phyloP scores from a whole-genome alignment of 2,888 invertebrate species.

The Drosophila phalerata region DNA sequence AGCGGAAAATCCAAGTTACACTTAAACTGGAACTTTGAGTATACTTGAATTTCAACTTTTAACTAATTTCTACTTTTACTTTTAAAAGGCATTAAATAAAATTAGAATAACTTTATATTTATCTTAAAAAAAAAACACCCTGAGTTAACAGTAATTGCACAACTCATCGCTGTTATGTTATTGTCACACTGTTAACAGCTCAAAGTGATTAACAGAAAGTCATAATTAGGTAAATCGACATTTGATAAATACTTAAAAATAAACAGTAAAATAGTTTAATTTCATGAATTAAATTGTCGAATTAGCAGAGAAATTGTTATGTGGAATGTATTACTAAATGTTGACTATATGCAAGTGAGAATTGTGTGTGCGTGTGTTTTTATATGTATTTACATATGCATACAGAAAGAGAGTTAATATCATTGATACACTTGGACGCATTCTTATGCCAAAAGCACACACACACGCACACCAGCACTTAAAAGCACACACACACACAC shows the following conservation, averaged over 20 bases:
- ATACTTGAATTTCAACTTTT: background rate
- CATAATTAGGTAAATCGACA: background rate
- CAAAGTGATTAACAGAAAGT: background rate
- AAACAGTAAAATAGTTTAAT: background rate
- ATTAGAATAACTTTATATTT: background rate
- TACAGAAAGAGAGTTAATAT: constrained; percentile 53
- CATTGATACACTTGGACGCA: constrained; percentile 66
- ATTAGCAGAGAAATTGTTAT: background rate
- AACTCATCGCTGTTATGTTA: background rate
- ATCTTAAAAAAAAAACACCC: background rate
- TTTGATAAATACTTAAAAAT: background rate
- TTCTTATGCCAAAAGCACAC: constrained; percentile 47
- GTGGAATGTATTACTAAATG: constrained; percentile 20
- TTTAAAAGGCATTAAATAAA: background rate
- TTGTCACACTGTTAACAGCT: background rate
- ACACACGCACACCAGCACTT: background rate
- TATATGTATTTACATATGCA: constrained; percentile 38
- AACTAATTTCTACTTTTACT: background rate
- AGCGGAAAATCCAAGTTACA: too few species aligned
- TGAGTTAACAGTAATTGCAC: background rate
- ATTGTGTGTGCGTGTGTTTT: constrained; percentile 20
- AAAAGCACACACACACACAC: constrained; percentile 4
- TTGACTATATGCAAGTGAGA: constrained; percentile 5
- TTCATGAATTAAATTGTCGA: background rate
- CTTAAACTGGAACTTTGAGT: too few species aligned